Conservation (phyloP, 2,888 invertebrate genomes). For the Calliopum simillimum region DNA sequence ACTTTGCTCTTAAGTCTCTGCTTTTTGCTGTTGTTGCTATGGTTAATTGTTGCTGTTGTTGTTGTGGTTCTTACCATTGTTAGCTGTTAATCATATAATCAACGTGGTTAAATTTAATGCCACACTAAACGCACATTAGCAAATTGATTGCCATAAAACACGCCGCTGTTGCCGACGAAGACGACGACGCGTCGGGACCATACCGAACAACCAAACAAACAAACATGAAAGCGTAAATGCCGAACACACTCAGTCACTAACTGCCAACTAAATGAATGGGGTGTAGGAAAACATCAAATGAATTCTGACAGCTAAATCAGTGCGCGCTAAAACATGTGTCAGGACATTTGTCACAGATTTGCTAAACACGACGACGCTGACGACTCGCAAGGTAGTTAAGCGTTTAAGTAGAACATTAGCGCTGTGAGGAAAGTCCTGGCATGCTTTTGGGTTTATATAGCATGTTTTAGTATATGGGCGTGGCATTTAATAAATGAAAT, state of each 20-base stretch:
- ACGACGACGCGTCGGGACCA: not conserved
- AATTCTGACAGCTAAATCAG: not conserved
- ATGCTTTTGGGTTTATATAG: no score
- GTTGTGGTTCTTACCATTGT: conserved; percentile 11
- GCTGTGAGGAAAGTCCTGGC: no score
- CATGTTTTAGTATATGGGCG: no score
- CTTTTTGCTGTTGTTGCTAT: conserved; percentile 12
- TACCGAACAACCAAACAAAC: no score
- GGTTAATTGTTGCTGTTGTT: not conserved
- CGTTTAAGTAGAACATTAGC: no score
- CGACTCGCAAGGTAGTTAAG: no score
- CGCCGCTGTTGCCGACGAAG: not conserved
- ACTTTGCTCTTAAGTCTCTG: no score
- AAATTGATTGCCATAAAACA: conserved; percentile 17
- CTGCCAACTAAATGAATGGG: not conserved
- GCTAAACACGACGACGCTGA: not conserved
- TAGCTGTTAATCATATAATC: conserved; percentile 19
- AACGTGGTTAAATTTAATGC: conserved; percentile 24
- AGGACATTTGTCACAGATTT: conserved; percentile 22
- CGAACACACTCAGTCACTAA: no score
- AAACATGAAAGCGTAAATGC: no score
- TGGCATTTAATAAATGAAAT: no score
- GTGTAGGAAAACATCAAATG: not conserved
- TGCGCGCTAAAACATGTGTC: conserved; percentile 5
- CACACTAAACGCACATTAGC: conserved; percentile 26